A percentile compares a stretch with the other conserved stretches of the same genome.
These are phyloP conservation scores for Drosophila monieri DNA, from an alignment of 2,888 invertebrate genomes.

Conservation along the genomic window DNA sequence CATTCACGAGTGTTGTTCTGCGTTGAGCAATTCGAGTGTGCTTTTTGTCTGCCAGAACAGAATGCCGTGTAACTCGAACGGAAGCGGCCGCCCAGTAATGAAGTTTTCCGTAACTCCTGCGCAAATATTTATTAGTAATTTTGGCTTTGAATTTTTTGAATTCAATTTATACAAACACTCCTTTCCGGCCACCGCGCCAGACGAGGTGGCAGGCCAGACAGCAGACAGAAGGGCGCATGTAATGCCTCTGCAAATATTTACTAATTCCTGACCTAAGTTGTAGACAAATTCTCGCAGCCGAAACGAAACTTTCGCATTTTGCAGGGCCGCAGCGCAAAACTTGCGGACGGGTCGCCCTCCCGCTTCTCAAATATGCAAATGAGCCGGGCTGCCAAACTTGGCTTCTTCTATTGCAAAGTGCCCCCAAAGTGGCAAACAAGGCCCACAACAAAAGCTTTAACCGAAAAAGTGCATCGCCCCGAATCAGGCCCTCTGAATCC, in stretches of 20 bases:
- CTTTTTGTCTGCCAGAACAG: constrained; percentile 15
- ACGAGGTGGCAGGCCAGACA: constrained; percentile 16
- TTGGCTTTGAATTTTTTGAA: constrained; percentile 5
- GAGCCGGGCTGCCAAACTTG: constrained; percentile 48
- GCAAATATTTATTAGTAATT: constrained; percentile 32
- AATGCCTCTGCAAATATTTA: constrained; percentile 45
- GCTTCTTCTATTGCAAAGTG: constrained; percentile 37
- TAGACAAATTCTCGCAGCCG: constrained; percentile 49
- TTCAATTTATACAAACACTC: background rate
- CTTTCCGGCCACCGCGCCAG: constrained; percentile 7
- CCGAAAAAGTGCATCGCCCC: constrained; percentile 40
- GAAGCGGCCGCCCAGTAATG: constrained; percentile 20
- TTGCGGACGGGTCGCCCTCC: constrained; percentile 32
- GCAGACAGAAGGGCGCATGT: constrained; percentile 15
- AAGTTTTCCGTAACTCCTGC: constrained; percentile 26
- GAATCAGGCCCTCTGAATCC: background rate
- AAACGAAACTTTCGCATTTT: constrained; percentile 69
- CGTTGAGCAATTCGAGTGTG: constrained; percentile 23
- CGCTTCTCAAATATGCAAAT: constrained; percentile 72
- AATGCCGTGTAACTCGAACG: constrained; percentile 21
- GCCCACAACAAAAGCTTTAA: constrained; percentile 48
- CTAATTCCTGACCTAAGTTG: constrained; percentile 54
- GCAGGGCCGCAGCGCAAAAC: constrained; percentile 41
- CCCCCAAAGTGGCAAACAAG: constrained; percentile 30
- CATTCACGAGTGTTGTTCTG: constrained; percentile 2